Conservation (phyloP, 2,113 vertebrate species). For the Hylia prasina region DNA sequence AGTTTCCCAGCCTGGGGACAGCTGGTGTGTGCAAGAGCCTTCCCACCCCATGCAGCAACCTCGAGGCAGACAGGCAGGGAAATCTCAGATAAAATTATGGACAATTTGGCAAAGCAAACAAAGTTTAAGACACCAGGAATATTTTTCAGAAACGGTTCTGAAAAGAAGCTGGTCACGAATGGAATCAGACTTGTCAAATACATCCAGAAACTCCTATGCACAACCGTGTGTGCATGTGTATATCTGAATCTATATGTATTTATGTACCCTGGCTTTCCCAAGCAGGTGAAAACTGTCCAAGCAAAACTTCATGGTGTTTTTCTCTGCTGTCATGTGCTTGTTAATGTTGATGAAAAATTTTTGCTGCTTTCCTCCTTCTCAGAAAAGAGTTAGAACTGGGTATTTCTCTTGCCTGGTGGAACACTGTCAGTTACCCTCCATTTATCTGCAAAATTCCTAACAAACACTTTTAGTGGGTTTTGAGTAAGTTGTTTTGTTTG, state of each 20-base stretch:
- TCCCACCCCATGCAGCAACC: background rate
- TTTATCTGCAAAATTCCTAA: background rate
- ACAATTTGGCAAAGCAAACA: background rate
- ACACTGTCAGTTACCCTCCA: background rate
- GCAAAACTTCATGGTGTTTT: background rate
- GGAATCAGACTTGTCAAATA: background rate
- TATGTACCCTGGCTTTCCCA: background rate
- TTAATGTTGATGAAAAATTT: background rate
- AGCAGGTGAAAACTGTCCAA: slow-evolving; percentile 15
- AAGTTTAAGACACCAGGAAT: background rate
- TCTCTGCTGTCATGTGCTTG: background rate
- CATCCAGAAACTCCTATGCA: background rate
- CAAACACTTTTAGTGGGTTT: background rate
- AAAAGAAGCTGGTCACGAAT: background rate
- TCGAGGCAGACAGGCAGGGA: background rate
- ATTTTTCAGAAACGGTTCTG: background rate
- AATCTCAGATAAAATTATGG: background rate
- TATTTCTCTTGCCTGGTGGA: background rate
- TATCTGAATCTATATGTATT: background rate
- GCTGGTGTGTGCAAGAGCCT: background rate
- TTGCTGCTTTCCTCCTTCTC: background rate
- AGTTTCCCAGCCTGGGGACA: background rate
- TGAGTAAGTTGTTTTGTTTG: background rate
- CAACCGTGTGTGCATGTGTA: too few species aligned
- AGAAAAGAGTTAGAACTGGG: background rate